Base-by-base conservation (phyloP, 64 coral and sea anemone species). In the Montipora efflorescens region DNA sequence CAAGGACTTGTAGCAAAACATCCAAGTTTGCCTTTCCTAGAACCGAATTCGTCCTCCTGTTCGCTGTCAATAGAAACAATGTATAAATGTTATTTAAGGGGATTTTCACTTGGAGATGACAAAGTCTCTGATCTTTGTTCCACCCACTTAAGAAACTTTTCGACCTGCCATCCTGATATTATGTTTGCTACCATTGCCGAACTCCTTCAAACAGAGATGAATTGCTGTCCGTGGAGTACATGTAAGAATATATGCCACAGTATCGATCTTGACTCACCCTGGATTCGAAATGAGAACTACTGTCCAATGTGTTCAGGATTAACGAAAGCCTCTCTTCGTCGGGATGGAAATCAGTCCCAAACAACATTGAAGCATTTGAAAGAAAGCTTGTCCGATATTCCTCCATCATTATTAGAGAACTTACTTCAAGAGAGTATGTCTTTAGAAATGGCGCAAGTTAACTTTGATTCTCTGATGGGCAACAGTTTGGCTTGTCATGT, bases 381-480 rank as follows among this genome's bases (percentile, higher is more conserved):
- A 48, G 49, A 8, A 19, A 68, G 44, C n/a, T 86, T 86, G 16
- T 14, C 82, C 6, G 82, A 86, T n/a, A 72, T 86, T 48, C 49
- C 64, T 0, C 82, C 82, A 14, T 28, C 8, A 13, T 72, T 86
- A 14, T 19, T 86, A 3, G 67, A 86, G 15, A 23, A 86, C 8
- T 47, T 86, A 10, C 67, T 86, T 19, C 82, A 86, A 72, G 82
- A 86, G 67, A 86, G 82, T 46, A 67, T 70, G 8, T 18, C n/a
- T 21, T 50, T 51, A 10, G 82, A 86, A 48, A 70, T 22, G 0
- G n/a, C 44, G 8, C 36, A 44, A 21, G 4, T 86, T 18, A 6
- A 71, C 8, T 86, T 71, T 49, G 82, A 86, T 46, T 21, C 66
- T 50, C 71, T 86, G 8, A 20, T 86, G 66, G 82, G 82, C 8